phyloP scores from a whole-genome alignment of 2,888 invertebrate species.

The Lymantria monacha region DNA sequence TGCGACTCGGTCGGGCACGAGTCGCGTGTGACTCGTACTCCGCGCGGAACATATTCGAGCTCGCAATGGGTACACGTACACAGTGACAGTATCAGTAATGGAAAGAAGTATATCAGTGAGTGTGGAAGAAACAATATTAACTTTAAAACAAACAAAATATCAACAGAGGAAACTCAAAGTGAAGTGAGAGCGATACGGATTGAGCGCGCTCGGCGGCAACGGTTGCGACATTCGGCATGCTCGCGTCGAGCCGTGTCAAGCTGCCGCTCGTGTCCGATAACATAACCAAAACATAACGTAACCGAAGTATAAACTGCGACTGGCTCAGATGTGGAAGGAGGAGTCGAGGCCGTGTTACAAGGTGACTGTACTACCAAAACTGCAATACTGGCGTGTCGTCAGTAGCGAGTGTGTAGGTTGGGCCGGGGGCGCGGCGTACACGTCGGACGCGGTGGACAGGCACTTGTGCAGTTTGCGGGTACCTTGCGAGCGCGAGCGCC shows the following conservation, averaged over 20 bases:
- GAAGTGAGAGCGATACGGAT: constrained; percentile 29
- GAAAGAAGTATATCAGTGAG: constrained; percentile 42
- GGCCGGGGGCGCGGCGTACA: constrained; percentile 85
- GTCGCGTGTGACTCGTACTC: background rate
- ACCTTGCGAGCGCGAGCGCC: constrained; percentile 97
- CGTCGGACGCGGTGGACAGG: constrained; percentile 93
- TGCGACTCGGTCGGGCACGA: too few relatives aligned
- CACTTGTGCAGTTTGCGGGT: constrained; percentile 96
- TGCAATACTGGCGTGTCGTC: constrained; percentile 95
- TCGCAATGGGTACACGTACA: too few relatives aligned
- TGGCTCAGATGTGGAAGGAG: constrained; percentile 63
- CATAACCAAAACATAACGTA: constrained; percentile 17
- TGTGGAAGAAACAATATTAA: constrained; percentile 38
- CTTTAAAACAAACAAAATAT: constrained; percentile 34
- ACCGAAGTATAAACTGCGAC: constrained; percentile 73
- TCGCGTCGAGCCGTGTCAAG: constrained; percentile 13
- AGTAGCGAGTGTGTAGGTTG: constrained; percentile 85
- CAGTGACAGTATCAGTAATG: constrained; percentile 34
- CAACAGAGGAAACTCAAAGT: constrained; percentile 25
- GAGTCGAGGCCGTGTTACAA: constrained; percentile 65
- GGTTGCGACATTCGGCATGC: background rate
- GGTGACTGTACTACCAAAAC: constrained; percentile 96
- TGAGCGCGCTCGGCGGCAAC: constrained; percentile 20
- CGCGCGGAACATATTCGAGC: constrained; percentile 37
- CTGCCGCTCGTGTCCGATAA: constrained; percentile 19